Base-by-base conservation (phyloP, 2,113 vertebrate species). In the Anarhynchus alexandrinus region DNA sequence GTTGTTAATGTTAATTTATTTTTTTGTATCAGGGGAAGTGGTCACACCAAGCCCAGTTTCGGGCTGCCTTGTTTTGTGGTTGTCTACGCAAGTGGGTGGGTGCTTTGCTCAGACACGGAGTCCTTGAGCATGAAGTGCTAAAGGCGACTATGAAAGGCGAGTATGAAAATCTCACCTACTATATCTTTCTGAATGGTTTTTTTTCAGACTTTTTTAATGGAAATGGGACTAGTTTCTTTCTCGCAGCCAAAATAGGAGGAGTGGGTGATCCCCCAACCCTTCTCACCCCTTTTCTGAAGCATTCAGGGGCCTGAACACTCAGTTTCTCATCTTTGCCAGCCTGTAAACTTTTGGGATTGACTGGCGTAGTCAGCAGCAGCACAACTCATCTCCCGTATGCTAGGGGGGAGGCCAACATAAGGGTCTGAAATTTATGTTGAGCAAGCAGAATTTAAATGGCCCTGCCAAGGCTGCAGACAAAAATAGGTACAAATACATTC, bases 371-470 rank as follows among this genome's bases (percentile, higher is more conserved):
- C 96, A 97, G 94, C 94, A 98, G 82, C 87, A 96, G 76, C 81
- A 95, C 83, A 85, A 91, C 80, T 96, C 93, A 97, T 96, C 95
- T 94, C 83, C 80, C 76, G 18, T 83, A 38, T 82, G 12, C 52
- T 32, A 93, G n/a, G 38, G 66, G 89, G 84, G 55, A 97, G 94
- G 91, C 84, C 32, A 64, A 64, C 77, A 81, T 42, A 82, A 86
- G 88, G 86, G 86, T 70, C 86, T 95, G 95, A 83, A 49, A 49
- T 95, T 97, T 97, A 95, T 96, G 95, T 95, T 82, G 90, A 98
- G 95, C 93, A 97, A 98, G 96, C 97, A 67, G 94, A 97, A 98
- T 97, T 96, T 96, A 97, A 98, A 97, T 97, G 59, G 92, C 77
- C 89, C 80, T 69, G 8, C 78, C n/a, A 86, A 62, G 70, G 87